phyloP scores from a whole-genome alignment of 2,797 vertebrate genomes.

The Eurystomus glaucurus region DNA sequence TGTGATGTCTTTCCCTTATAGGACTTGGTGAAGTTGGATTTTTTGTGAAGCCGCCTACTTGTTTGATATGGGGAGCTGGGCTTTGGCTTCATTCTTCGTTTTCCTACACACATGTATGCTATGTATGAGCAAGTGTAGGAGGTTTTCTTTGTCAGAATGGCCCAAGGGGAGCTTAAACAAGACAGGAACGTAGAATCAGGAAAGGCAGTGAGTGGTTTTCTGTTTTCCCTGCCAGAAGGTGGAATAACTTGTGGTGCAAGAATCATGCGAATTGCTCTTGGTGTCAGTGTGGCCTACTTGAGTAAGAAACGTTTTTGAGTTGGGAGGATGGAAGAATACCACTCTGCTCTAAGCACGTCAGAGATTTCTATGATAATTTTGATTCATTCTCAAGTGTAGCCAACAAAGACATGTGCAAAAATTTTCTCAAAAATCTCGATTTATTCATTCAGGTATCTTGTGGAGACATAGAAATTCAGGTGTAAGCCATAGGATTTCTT shows the following conservation, averaged over 20 bases:
- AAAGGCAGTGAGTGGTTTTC: neutral
- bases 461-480: neutral
- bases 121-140: neutral
- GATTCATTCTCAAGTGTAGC: neutral
- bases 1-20: neutral
- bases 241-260: neutral
- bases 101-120: neutral
- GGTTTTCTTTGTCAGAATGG: neutral
- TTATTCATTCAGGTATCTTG: neutral
- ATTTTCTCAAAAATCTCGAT: neutral
- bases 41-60: neutral
- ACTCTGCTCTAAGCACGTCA: neutral
- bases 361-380: neutral
- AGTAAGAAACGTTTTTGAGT: neutral
- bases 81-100: neutral
- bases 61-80: neutral
- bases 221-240: neutral
- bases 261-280: neutral
- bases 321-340: neutral
- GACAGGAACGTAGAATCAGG: neutral
- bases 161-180: neutral
- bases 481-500: neutral
- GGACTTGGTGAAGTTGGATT: neutral
- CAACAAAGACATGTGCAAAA: neutral
- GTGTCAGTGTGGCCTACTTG: neutral